Conservation (phyloP, 1,140 invertebrate species). For the Acromyrmex heyeri region DNA sequence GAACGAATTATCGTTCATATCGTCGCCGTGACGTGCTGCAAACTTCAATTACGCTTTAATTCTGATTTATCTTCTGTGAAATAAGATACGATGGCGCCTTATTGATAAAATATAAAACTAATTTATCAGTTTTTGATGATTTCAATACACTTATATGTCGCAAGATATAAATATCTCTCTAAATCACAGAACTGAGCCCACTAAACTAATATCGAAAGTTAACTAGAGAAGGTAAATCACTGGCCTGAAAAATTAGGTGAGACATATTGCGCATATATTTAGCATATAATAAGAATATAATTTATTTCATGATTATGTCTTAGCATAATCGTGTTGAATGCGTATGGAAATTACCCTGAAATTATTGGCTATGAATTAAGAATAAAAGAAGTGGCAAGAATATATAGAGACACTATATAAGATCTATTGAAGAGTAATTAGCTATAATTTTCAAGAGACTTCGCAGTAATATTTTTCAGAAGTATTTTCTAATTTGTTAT, state of each 20-base stretch:
- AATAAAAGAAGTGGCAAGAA: not conserved
- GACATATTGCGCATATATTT: not conserved
- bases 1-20: not conserved
- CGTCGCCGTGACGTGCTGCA: not conserved
- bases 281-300: slow-evolving; percentile 13
- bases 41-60: slow-evolving; percentile 20
- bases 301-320: not conserved
- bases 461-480: not conserved
- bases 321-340: not conserved
- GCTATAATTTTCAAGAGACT: not conserved
- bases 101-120: not conserved
- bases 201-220: slow-evolving; percentile 4
- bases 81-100: not conserved
- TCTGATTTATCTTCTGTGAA: not conserved
- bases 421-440: not conserved
- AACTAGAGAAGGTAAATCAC: slow-evolving; percentile 25
- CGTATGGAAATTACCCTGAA: not conserved
- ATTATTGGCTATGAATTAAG: slow-evolving; percentile 2
- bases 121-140: not conserved
- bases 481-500: not conserved
- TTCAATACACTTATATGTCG: not conserved
- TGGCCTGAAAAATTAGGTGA: not conserved
- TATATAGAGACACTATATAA: not conserved
- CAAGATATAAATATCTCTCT: not conserved
- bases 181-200: not conserved